Base-by-base conservation (phyloP, 2,113 vertebrate genomes). In the Castor canadensis region DNA sequence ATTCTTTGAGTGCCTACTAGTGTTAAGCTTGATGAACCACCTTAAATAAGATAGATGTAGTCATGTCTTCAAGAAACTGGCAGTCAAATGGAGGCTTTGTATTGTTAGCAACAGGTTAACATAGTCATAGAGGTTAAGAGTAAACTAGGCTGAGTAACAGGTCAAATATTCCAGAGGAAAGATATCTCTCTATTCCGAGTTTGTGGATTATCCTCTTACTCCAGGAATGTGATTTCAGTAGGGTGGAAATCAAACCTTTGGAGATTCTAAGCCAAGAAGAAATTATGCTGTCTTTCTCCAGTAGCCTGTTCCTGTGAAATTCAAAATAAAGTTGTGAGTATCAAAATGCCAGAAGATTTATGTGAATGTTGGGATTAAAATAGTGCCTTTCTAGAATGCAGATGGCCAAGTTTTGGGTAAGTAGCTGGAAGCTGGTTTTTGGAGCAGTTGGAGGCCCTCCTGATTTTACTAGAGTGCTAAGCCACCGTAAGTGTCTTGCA, bases 261-360 rank as follows among this genome's bases (percentile, higher is more conserved):
- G 52, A 43, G n/a, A 76, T 38, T 67, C 58, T 58, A 54, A 90
- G 60, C 62, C 64, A 11, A n/a, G 30, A 87, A 17, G 88, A 86
- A 84, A 83, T 87, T 54, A 19, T 10, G 24, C 5, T 35, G 58
- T 26, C 40, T 75, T 19, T 82, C 47, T 83, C 19, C 66, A 58
- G 20, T 45, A 54, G 72, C 32, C 4, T 52, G 3, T 75, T 80
- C 67, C 66, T 80, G 67, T 67, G 91, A 81, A 75, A 81, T 90
- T 95, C 88, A 76, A 81, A 81, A 81, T 45, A 47, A 95, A 95
- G 49, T 56, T 81, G 58, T 84, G 88, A 90, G 62, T 60, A 90
- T 49, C 54, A 52, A 95, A 95, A 89, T 87, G 88, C 96, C 91
- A 56, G 3, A 22, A 87, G 88, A 72, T 66, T 26, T 1, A 43